Conservation (phyloP, 2,888 invertebrate genomes). For the Schizotus pectinicornis region DNA sequence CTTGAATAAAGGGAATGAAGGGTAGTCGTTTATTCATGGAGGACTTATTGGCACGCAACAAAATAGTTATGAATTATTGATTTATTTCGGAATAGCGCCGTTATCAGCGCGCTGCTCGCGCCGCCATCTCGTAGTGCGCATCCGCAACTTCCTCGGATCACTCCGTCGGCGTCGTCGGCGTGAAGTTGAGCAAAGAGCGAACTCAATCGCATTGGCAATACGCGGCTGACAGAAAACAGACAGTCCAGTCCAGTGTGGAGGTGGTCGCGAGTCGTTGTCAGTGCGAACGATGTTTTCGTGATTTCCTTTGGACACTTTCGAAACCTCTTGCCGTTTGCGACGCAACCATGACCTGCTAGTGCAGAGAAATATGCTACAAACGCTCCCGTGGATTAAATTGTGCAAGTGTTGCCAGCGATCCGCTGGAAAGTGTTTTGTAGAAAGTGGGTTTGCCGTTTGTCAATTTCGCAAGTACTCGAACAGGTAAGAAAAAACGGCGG, state of each 20-base stretch:
- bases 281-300: constrained; percentile 52
- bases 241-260: constrained; percentile 39
- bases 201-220: constrained; percentile 42
- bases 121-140: constrained; percentile 38
- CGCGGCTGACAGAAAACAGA: constrained; percentile 48
- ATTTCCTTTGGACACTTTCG: constrained; percentile 29
- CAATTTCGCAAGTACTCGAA: constrained; percentile 52
- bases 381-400: constrained; percentile 53
- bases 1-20: no score
- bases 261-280: constrained; percentile 48
- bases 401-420: constrained; percentile 52
- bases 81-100: constrained; percentile 8
- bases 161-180: constrained; percentile 1
- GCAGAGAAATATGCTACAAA: constrained; percentile 51
- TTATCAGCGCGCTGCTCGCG: background rate
- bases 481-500: constrained; percentile 45
- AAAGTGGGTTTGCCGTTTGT: constrained; percentile 56
- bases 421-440: constrained; percentile 56
- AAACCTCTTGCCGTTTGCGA: constrained; percentile 22
- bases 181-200: background rate
- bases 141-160: constrained; percentile 23
- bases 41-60: constrained; percentile 5
- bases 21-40: no score
- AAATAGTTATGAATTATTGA: constrained; percentile 25
- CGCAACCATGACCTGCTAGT: constrained; percentile 37